Percentiles rank a stretch among this genome's conserved stretches.
phyloP scores from a whole-genome alignment of 1,140 invertebrate genomes.

The Teleogryllus occipitalis region DNA sequence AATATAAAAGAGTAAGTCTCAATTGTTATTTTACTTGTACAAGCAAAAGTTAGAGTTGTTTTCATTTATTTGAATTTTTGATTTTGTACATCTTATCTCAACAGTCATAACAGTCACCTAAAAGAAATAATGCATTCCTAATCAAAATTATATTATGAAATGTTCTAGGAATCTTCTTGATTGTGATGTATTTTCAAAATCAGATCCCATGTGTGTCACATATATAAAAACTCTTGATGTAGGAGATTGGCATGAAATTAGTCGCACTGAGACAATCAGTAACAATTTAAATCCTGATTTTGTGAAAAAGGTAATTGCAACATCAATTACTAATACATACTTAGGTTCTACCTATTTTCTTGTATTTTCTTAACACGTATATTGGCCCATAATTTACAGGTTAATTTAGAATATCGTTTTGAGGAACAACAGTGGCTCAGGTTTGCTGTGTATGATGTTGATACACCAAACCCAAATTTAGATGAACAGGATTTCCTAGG shows the following conservation, averaged over 20 bases:
- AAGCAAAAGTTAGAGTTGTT: no score
- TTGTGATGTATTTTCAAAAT: constrained; percentile 50
- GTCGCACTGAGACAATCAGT: constrained; percentile 47
- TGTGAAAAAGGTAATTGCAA: constrained; percentile 35
- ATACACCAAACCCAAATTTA: constrained; percentile 37
- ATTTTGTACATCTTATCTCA: no score
- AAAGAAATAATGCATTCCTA: no score
- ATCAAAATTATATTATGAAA: no score
- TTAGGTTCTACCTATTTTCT: neutral
- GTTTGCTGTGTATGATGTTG: constrained; percentile 46
- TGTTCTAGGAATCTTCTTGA: constrained; percentile 44
- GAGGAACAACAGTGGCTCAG: constrained; percentile 42
- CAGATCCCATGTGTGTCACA: constrained; percentile 51
- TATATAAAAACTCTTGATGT: constrained; percentile 37
- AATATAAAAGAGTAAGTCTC: no score
- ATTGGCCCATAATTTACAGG: constrained; percentile 19
- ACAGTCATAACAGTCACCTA: no score
- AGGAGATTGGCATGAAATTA: constrained; percentile 43
- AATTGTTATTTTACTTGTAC: no score
- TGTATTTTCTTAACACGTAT: neutral
- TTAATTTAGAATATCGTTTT: constrained; percentile 37
- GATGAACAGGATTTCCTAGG: constrained; percentile 48
- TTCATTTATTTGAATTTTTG: no score
- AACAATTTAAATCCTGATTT: constrained; percentile 52
- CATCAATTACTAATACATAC: no score